phyloP scores from a whole-genome alignment of 2,113 vertebrate species.

The Rhadina sibilatrix region DNA sequence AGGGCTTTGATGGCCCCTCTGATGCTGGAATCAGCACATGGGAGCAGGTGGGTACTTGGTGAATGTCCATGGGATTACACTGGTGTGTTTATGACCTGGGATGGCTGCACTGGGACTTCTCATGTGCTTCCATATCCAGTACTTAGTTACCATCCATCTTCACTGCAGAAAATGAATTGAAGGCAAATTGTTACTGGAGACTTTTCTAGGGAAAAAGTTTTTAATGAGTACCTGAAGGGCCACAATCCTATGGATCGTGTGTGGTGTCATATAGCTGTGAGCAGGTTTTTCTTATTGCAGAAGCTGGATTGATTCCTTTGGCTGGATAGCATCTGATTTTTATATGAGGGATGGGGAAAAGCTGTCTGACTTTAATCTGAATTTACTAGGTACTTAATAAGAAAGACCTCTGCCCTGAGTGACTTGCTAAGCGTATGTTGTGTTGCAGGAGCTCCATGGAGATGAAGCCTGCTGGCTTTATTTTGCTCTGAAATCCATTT shows the following conservation, averaged over 20 bases:
- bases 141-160: not conserved
- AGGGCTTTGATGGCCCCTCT: not conserved
- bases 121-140: not conserved
- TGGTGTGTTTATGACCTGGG: not conserved
- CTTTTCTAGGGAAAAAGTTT: not conserved
- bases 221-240: not conserved
- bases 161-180: not conserved
- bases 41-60: not conserved
- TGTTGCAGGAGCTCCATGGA: constrained; percentile 55
- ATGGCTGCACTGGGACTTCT: not conserved
- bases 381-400: constrained; percentile 19
- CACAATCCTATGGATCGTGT: not conserved
- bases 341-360: not conserved
- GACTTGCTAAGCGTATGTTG: not conserved
- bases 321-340: not conserved
- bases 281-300: not conserved
- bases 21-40: not conserved
- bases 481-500: not conserved
- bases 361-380: not conserved
- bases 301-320: not conserved
- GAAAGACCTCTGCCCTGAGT: not conserved
- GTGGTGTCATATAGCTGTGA: not conserved
- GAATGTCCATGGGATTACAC: not conserved
- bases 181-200: not conserved
- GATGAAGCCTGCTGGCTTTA: constrained; percentile 39